Evolutionary conservation across 2,888 invertebrate species (phyloP).

Genomic region (Leptinotarsa rubiginosa): DNA sequence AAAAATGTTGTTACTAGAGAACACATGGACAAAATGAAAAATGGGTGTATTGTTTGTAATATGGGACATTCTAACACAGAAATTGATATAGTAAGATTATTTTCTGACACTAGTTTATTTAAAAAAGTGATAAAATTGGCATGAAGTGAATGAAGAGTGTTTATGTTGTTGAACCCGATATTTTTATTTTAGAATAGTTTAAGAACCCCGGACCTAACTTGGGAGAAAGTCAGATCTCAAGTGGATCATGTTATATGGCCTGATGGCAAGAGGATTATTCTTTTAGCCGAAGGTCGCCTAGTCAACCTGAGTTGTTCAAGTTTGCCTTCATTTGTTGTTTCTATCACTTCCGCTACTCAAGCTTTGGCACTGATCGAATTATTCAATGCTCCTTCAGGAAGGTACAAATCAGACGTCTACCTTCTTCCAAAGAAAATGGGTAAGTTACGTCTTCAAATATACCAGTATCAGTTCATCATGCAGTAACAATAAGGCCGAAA

Average conservation of each 20-base stretch:
- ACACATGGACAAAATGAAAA: slow-evolving; percentile 97
- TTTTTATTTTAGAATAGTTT: slow-evolving; percentile 78
- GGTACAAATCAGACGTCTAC: slow-evolving; percentile 98
- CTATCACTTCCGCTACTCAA: slow-evolving; percentile 97
- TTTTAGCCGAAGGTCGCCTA: slow-evolving; percentile 93
- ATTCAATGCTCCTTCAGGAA: slow-evolving; percentile 93
- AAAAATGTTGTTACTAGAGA: slow-evolving; percentile 96
- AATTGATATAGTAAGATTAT: slow-evolving; percentile 84
- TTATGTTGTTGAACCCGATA: not conserved
- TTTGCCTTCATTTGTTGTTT: slow-evolving; percentile 97
- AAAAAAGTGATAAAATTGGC: not conserved
- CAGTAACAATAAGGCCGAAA: too few species aligned
- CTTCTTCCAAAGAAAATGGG: slow-evolving; percentile 98
- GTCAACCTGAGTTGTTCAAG: slow-evolving; percentile 97
- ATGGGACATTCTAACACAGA: slow-evolving; percentile 98
- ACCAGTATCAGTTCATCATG: too few species aligned
- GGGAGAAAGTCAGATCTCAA: slow-evolving; percentile 97
- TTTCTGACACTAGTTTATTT: not conserved
- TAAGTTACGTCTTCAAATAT: slow-evolving; percentile 61
- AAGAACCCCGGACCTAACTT: slow-evolving; percentile 92
- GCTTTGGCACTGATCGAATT: slow-evolving; percentile 96
- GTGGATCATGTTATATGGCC: slow-evolving; percentile 99
- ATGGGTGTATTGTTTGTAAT: slow-evolving; percentile 94
- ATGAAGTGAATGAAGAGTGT: too few species aligned
- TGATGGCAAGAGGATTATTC: slow-evolving; percentile 92